Conservation (phyloP, 2,113 vertebrate species). For the Otus sunia region DNA sequence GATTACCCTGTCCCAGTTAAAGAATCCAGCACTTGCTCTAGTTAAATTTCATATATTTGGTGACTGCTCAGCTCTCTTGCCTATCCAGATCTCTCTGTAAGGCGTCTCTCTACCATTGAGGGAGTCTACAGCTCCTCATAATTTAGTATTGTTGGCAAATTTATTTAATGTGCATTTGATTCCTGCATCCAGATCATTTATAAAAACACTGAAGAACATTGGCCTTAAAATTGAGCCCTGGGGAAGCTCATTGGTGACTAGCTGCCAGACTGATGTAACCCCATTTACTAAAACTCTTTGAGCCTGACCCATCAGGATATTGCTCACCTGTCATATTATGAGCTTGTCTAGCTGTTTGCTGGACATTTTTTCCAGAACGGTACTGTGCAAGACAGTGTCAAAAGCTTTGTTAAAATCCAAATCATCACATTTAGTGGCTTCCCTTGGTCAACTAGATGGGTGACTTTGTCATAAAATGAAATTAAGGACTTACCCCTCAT, state of each 20-base stretch:
- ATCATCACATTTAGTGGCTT: neutral
- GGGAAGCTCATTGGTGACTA: neutral
- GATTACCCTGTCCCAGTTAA: neutral
- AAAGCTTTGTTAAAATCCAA: neutral
- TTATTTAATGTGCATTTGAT: neutral
- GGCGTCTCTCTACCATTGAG: accelerated
- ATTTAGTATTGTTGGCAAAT: neutral
- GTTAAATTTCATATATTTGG: neutral
- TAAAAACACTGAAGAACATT: neutral
- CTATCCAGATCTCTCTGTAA: neutral
- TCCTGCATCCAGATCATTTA: neutral
- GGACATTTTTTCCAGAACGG: neutral
- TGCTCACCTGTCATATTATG: neutral
- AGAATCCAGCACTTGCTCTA: neutral
- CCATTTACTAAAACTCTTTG: accelerated
- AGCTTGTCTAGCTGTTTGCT: neutral
- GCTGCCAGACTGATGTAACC: neutral
- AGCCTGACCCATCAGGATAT: neutral
- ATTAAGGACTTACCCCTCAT: neutral
- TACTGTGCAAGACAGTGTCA: neutral
- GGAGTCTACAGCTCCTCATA: neutral
- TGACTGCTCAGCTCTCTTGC: neutral
- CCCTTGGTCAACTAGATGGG: neutral
- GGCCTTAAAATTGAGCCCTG: neutral
- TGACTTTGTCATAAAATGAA: neutral